phyloP scores from a whole-genome alignment of 2,797 vertebrate genomes.

The Gallinago stenura region DNA sequence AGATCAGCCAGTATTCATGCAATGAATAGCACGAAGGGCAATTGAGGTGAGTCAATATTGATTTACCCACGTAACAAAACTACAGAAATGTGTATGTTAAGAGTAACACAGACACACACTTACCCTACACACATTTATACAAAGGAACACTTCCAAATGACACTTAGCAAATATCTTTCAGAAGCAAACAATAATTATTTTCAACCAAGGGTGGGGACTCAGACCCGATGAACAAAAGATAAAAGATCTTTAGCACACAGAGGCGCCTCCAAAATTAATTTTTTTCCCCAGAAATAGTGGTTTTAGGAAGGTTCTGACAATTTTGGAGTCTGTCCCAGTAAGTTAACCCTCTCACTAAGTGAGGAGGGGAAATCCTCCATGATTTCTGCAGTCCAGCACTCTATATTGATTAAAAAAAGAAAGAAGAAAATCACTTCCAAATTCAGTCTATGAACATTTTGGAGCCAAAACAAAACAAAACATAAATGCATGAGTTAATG shows the following conservation, averaged over 20 bases:
- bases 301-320: not conserved
- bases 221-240: not conserved
- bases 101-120: not conserved
- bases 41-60: conserved; percentile 61
- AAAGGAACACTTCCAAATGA: not conserved
- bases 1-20: conserved; percentile 27
- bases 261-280: not conserved
- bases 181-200: not conserved
- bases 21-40: conserved; percentile 56
- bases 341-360: not conserved
- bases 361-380: not conserved
- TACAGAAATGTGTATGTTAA: conserved; percentile 33
- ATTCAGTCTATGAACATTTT: not conserved
- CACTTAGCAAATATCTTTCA: conserved; percentile 7
- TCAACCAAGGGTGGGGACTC: not conserved
- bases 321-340: not conserved
- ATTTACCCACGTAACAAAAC: conserved; percentile 56
- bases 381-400: not conserved
- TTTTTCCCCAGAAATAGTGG: not conserved
- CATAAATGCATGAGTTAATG: not conserved
- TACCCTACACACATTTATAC: not conserved
- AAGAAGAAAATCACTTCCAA: not conserved
- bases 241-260: not conserved
- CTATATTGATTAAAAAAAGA: not conserved
- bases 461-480: conserved; percentile 9